Conservation (phyloP, 1,140 invertebrate species). For the Ephestia elutella region DNA sequence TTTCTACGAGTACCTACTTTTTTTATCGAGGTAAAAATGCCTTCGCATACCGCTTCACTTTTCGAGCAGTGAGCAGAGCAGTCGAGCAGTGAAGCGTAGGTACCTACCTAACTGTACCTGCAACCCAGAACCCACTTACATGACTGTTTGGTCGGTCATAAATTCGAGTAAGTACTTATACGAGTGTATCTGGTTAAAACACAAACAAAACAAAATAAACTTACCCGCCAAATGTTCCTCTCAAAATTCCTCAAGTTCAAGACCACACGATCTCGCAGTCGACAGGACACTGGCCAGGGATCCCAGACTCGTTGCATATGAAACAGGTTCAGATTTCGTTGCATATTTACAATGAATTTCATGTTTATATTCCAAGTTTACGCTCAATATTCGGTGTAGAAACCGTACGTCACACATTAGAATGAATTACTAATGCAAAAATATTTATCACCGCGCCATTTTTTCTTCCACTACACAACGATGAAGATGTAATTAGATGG, state of each 20-base stretch:
- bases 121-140: too few relatives aligned
- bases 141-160: too few relatives aligned
- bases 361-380: conserved; percentile 46
- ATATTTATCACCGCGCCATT: too few relatives aligned
- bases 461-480: too few relatives aligned
- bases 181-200: neutral
- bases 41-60: too few relatives aligned
- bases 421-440: neutral
- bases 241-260: neutral
- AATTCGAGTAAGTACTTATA: too few relatives aligned
- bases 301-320: conserved; percentile 40
- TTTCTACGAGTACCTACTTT: too few relatives aligned
- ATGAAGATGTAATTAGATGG: too few relatives aligned
- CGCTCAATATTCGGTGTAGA: conserved; percentile 13
- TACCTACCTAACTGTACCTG: too few relatives aligned
- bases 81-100: too few relatives aligned
- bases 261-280: neutral
- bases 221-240: neutral
- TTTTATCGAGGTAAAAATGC: too few relatives aligned
- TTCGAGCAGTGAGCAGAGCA: too few relatives aligned
- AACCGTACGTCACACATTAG: neutral
- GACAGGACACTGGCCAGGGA: conserved; percentile 32
- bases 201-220: neutral
- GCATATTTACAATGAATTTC: conserved; percentile 67
- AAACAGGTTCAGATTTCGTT: conserved; percentile 57